Evolutionary conservation across 2,888 invertebrate genomes (phyloP).

Genomic region (Muschampia plurimacula): DNA sequence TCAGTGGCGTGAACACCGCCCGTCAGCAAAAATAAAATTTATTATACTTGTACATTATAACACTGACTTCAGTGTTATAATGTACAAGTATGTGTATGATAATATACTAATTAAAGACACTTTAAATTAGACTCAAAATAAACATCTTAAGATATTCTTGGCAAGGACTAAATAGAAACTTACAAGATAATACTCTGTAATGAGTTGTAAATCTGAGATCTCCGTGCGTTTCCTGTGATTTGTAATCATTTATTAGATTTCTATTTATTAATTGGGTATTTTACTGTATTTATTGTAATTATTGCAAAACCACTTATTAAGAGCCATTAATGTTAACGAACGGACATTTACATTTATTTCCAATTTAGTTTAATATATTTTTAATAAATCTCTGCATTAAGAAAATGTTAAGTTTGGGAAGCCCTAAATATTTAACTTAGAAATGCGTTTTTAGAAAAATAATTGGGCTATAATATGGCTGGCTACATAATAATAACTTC

Average conservation of each 20-base stretch:
- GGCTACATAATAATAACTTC: no score
- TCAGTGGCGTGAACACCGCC: no score
- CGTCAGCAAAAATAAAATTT: no score
- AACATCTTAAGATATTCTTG: background rate
- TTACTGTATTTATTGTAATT: background rate
- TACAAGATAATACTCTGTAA: background rate
- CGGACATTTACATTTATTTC: background rate
- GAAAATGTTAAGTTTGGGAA: no score
- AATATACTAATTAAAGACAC: no score
- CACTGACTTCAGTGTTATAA: no score
- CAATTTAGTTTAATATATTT: background rate
- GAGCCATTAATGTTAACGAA: background rate
- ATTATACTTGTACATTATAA: no score
- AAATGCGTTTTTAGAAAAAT: no score
- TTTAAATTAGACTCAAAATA: background rate
- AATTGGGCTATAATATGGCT: no score
- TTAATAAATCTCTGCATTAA: no score
- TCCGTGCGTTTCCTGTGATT: background rate
- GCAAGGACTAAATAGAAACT: background rate
- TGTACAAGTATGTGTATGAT: no score
- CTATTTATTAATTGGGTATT: slow-evolving; percentile 1
- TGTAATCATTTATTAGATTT: background rate
- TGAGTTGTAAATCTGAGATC: background rate
- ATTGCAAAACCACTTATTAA: background rate
- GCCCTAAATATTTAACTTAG: no score